Percentiles rank a stretch among this genome's conserved stretches.
These are phyloP conservation scores for Mycteria americana DNA, from an alignment of 2,797 vertebrate genomes.

Conservation along the genomic window DNA sequence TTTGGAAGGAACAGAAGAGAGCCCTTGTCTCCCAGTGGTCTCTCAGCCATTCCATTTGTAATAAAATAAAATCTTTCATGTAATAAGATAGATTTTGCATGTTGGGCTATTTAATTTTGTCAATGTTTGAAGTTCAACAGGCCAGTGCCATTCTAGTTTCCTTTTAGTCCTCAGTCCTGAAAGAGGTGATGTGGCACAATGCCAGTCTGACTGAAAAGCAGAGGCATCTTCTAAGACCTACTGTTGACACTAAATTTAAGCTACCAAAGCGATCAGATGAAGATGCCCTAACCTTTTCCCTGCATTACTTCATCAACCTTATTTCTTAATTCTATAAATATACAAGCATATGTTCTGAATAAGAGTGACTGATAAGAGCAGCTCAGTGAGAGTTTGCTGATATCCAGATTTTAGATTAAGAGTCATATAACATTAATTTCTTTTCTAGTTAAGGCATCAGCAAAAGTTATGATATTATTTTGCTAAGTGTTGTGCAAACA, in stretches of 20 bases:
- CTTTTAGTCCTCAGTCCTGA: background rate
- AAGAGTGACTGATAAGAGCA: background rate
- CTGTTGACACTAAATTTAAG: background rate
- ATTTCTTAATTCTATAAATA: background rate
- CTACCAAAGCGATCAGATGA: background rate
- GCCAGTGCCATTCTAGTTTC: background rate
- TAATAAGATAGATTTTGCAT: background rate
- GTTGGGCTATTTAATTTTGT: background rate
- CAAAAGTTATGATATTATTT: background rate
- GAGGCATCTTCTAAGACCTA: background rate
- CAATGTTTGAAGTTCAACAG: background rate
- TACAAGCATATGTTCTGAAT: background rate
- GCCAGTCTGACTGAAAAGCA: background rate
- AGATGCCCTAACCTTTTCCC: background rate
- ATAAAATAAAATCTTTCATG: background rate
- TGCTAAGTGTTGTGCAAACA: background rate
- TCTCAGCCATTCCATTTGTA: background rate
- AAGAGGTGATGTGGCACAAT: background rate
- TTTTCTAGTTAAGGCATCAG: background rate
- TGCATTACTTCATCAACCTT: background rate
- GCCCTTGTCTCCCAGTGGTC: background rate
- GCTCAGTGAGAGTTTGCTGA: background rate
- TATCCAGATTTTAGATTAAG: background rate
- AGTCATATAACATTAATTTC: background rate
- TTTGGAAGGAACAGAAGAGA: background rate